Base-by-base conservation (phyloP, 2,797 vertebrate genomes). In the Hybognathus amarus region DNA sequence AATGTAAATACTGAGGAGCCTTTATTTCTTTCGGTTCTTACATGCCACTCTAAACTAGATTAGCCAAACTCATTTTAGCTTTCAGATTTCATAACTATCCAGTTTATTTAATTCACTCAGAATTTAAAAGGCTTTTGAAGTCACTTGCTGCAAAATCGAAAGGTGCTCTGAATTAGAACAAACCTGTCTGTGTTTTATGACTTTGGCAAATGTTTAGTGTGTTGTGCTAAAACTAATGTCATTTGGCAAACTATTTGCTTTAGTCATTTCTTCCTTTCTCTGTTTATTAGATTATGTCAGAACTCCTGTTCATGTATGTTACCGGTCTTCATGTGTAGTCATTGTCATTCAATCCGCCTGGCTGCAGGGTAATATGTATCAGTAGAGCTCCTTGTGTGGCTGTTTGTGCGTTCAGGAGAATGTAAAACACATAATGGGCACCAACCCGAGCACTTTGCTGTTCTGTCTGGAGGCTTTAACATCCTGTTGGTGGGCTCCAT, bases 71-170 rank as follows among this genome's bases (percentile, higher is more conserved):
- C 54, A 79, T 82, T 87, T 77, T 71, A 73, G 76, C 71, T 38
- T 71, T 83, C 56, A 79, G 78, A 75, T 88, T 71, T 78, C 63
- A 76, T 83, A 69, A 80, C n/a, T 75, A 63, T 69, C 80, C 13
- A 6, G 68, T 70, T 78, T 64, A 86, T 85, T 85, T 74, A 54
- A 83, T 63, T 80, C 54, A 17, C 45, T 66, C 27, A 9, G 36
- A 45, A 66, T 77, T 76, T 69, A 66, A 71, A 73, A 30, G 50
- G 9, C 40, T 67, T 73, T 75, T 82, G 45, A 54, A 77, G 76
- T 73, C n/a, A 52, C 27, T 80, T 52, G 36, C 30, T n/a, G 61
- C 69, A 40, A 61, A 38, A 71, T 42, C 3, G 8, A 83, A 69
- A 13, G 61, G 22, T 59, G 52, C 75, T 79, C 27, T 42, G 52